Evolutionary conservation across 2,888 invertebrate species (phyloP).

Genomic region (Carpatolechia fugitivella): DNA sequence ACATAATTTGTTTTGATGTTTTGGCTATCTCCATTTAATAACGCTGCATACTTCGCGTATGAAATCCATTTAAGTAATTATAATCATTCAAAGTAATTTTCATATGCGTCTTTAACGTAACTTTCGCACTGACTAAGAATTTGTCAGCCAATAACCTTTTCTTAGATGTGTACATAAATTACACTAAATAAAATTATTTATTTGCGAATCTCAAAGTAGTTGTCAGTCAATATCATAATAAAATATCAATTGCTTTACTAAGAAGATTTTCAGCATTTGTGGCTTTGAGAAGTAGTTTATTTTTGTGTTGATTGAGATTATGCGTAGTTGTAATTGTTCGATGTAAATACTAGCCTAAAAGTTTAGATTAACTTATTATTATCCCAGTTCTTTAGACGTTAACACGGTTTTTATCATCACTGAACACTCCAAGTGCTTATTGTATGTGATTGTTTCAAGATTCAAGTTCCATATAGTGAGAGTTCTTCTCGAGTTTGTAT

Average conservation of each 20-base stretch:
- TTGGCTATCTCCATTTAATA: too few relatives aligned
- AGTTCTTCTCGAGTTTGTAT: background rate
- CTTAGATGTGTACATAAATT: background rate
- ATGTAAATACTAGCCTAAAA: conserved; percentile 66
- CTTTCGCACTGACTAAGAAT: too few relatives aligned
- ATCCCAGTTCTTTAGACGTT: conserved; percentile 52
- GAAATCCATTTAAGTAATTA: too few relatives aligned
- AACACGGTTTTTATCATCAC: conserved; percentile 32
- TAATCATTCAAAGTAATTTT: too few relatives aligned
- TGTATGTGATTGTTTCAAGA: background rate
- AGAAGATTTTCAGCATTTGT: conserved; percentile 34
- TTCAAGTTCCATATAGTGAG: background rate
- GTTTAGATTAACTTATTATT: conserved; percentile 49
- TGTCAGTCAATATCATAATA: background rate
- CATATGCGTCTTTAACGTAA: too few relatives aligned
- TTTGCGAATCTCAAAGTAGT: conserved; percentile 45
- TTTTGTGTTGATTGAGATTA: conserved; percentile 73
- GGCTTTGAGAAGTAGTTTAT: conserved; percentile 56
- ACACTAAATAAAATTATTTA: conserved; percentile 20
- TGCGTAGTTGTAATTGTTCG: conserved; percentile 58
- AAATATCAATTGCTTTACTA: conserved; percentile 4
- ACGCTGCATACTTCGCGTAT: too few relatives aligned
- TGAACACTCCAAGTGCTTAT: conserved; percentile 9
- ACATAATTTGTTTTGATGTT: too few relatives aligned
- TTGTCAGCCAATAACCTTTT: too few relatives aligned